Conservation (phyloP, 2,888 invertebrate genomes). For the Cotesia congregata region DNA sequence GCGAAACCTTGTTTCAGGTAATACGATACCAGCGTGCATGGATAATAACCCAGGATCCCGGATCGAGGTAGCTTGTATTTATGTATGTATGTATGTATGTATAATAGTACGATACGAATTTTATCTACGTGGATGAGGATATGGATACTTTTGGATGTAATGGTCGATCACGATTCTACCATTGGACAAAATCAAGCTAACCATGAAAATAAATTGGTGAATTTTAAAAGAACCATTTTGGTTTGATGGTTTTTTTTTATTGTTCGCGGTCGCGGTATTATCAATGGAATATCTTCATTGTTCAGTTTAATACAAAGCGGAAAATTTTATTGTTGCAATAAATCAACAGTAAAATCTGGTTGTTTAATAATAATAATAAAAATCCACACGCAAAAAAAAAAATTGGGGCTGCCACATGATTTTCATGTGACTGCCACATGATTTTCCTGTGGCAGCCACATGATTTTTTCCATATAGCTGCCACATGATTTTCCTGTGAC, state of each 20-base stretch:
- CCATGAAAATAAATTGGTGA: not conserved
- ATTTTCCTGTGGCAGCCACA: too few species aligned
- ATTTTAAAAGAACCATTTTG: not conserved
- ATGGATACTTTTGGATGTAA: not conserved
- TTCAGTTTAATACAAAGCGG: not conserved
- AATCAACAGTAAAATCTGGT: not conserved
- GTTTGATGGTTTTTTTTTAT: not conserved
- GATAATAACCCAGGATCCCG: too few species aligned
- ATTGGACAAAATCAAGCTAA: not conserved
- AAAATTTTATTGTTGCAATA: not conserved
- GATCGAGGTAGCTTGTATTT: too few species aligned
- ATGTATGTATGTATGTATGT: not conserved
- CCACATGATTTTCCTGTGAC: too few species aligned
- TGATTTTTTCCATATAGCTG: too few species aligned
- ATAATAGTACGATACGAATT: not conserved
- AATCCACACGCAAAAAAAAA: too few species aligned
- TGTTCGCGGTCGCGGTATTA: not conserved
- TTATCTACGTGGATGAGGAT: not conserved
- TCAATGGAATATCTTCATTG: not conserved
- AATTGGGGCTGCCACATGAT: too few species aligned
- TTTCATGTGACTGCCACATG: too few species aligned
- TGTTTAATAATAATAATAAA: too few species aligned
- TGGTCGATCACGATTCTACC: not conserved
- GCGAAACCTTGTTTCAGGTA: not conserved
- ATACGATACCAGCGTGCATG: not conserved